Conservation (phyloP, 2,888 invertebrate species). For the Microchrysa polita region DNA sequence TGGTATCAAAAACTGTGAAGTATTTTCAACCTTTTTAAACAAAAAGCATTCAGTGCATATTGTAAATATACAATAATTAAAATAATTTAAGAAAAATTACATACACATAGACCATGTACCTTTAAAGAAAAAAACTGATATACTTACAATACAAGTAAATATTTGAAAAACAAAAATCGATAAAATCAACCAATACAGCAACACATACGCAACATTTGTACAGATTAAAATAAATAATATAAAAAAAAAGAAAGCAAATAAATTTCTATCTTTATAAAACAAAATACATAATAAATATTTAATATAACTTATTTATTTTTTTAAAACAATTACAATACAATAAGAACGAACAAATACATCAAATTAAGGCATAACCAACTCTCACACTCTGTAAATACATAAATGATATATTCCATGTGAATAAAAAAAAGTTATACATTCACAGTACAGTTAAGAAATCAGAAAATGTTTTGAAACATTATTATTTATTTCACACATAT, state of each 20-base stretch:
- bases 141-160: conserved; percentile 16
- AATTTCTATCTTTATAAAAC: conserved; percentile 27
- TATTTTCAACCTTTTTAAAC: no score
- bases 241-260: not conserved
- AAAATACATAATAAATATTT: not conserved
- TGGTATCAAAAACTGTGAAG: no score
- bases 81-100: conserved; percentile 11
- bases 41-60: not conserved
- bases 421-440: not conserved
- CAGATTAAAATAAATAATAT: conserved; percentile 3
- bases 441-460: not conserved
- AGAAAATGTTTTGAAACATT: not conserved
- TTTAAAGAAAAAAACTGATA: conserved; percentile 17
- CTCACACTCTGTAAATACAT: conserved; percentile 17
- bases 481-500: not conserved
- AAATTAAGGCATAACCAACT: not conserved
- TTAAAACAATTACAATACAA: not conserved
- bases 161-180: no score
- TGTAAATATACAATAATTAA: conserved; percentile 24
- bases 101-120: conserved; percentile 36
- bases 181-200: not conserved
- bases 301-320: conserved; percentile 21
- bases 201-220: conserved; percentile 22
- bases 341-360: no score
- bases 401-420: not conserved